Base-by-base conservation (phyloP, 2,113 vertebrate genomes). In the Apteryx mantelli region DNA sequence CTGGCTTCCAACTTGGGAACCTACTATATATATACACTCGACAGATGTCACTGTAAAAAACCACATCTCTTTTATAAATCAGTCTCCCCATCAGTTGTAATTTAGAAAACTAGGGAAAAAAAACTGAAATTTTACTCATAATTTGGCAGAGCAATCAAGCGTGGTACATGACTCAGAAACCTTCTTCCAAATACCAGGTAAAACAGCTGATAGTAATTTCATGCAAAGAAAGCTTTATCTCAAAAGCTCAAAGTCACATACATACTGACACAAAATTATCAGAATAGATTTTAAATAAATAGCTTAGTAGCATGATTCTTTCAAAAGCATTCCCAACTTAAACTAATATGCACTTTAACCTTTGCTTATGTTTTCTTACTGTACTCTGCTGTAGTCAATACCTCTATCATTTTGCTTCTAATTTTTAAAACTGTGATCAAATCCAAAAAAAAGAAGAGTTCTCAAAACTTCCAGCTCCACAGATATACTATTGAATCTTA, bases 1-100 rank as follows among this genome's bases (percentile, higher is more conserved):
- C 78, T 89, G 93, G 36, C 87, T 89, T 42, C 82, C 94, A 82
- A 28, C 87, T 64, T 82, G 82, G 82, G 95, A 95, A 75, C 5
- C 74, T 88, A 42, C 79, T 83, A 86, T 53, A 83, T 12, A 13
- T 76, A 74, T 75, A 63, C 17, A 22, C 53, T 74, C 46, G 91
- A 90, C 82, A 89, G n/a, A 79, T 70, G 74, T 38, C 93, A 86
- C 84, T 55, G 89, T 38, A 73, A 55, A 93, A 66, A 89, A 83
- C 58, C 48, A 60, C 12, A 63, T 64, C 18, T 13, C 79, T 91
- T 58, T 4, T n/a, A 48, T 60, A 82, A 90, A 63, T 61, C 55
- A 55, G 64, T 46, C 82, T 86, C 69, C 36, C 30, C 64, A 61
- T 86, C 63, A 80, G 79, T 7, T 82, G 75, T 40, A 42, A 86